Base-by-base conservation (phyloP, 1,140 invertebrate species). In the Drosophila pandora region DNA sequence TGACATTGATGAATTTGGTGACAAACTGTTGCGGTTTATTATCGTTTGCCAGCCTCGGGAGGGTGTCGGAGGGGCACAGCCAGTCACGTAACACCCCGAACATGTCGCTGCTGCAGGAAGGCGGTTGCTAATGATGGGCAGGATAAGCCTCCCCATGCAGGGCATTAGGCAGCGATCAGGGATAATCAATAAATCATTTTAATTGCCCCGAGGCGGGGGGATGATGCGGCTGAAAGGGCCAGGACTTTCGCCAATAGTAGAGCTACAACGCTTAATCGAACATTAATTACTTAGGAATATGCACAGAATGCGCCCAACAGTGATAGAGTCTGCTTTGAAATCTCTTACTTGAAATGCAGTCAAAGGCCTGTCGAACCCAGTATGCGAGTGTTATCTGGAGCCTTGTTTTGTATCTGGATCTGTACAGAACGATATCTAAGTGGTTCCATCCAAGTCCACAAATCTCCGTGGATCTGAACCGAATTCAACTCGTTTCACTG, bases 1-100 rank as follows among this genome's bases (percentile, higher is more conserved):
- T 88, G 83, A 87, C 83, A 88, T 87, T 87, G 83, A 87, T 87
- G 83, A 83, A 87, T 87, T 81, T 87, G 83, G n/a, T n/a, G n/a
- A n/a, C n/a, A n/a, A n/a, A n/a, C n/a, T n/a, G n/a, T n/a, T n/a
- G n/a, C n/a, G n/a, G n/a, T n/a, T n/a, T n/a, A n/a, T n/a, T n/a
- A n/a, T n/a, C n/a, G n/a, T n/a, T n/a, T n/a, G n/a, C n/a, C n/a
- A n/a, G n/a, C n/a, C n/a, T n/a, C n/a, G n/a, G 10, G 32, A 5
- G 13, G 45, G 0, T 22, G 28, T 7, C 7, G 43, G 8, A 25
- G 23, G 56, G 13, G 2, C 9, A 10, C 25, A 48, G 49, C 43
- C 21, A 57, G 83, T 82, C 82, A 87, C 82, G 74, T 85, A 87
- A 67, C 81, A n/a, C 77, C 50, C 54, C 23, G 52, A 73, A 67